Percentiles rank a stretch among this genome's conserved stretches.
phyloP scores from a whole-genome alignment of 2,113 vertebrate genomes.

The Pampusana beccarii region DNA sequence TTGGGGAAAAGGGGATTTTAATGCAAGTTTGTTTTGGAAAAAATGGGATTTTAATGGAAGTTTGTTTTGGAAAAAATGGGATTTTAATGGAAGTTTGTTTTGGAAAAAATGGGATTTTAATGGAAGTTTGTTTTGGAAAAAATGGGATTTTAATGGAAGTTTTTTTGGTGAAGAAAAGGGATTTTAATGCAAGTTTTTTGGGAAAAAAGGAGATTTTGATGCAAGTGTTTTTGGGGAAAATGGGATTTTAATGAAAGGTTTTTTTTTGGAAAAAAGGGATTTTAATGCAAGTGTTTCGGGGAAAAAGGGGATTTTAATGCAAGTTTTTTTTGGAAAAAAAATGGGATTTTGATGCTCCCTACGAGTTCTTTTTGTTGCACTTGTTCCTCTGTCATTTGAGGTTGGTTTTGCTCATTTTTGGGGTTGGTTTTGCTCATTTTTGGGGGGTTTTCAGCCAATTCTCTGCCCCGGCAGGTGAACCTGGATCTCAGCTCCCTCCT shows the following conservation, averaged over 20 bases:
- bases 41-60: not conserved
- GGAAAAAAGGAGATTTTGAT: no score
- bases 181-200: not conserved
- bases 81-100: no score
- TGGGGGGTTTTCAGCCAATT: fast-evolving
- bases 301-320: no score
- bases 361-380: fast-evolving
- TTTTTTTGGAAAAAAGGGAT: no score
- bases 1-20: no score
- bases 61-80: not conserved
- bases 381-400: not conserved
- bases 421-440: not conserved
- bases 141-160: no score
- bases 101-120: not conserved
- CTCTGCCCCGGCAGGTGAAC: constrained; percentile 85
- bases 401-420: not conserved
- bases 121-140: no score
- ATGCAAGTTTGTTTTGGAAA: no score
- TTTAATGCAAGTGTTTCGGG: no score
- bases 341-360: not conserved
- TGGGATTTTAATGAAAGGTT: not conserved
- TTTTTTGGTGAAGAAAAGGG: no score
- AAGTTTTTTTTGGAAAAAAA: fast-evolving
- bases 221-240: not conserved
- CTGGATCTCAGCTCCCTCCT: constrained; percentile 95